These are phyloP conservation scores for Enteromius anoplus DNA, from an alignment of 2,797 vertebrate species.

Conservation along the genomic window DNA sequence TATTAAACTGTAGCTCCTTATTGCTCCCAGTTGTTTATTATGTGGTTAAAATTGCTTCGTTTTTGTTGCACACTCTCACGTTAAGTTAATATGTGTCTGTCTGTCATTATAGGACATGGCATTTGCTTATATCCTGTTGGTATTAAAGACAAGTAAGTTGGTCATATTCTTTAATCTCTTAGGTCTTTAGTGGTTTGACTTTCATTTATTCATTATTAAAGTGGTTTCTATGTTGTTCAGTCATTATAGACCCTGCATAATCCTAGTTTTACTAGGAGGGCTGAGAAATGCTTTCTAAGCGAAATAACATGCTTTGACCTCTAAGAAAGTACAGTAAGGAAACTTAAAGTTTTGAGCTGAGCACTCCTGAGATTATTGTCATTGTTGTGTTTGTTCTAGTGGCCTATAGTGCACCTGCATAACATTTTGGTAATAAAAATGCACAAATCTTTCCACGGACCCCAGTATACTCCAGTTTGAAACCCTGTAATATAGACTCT, in stretches of 20 bases:
- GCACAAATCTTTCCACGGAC: background rate
- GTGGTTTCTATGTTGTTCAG: conserved; percentile 5
- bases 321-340: background rate
- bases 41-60: conserved; percentile 42
- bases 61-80: conserved; percentile 47
- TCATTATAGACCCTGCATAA: background rate
- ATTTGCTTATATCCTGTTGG: conserved; percentile 50
- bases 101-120: conserved; percentile 45
- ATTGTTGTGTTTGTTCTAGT: background rate
- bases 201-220: conserved; percentile 58
- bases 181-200: conserved; percentile 53
- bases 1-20: conserved; percentile 1
- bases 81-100: conserved; percentile 45
- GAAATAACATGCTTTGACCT: background rate
- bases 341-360: background rate
- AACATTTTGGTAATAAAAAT: background rate
- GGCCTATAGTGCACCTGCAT: conserved; percentile 16
- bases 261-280: background rate
- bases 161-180: conserved; percentile 57
- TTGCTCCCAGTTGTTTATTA: conserved; percentile 26
- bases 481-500: background rate
- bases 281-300: conserved; percentile 18
- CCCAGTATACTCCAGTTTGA: background rate
- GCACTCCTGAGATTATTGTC: conserved; percentile 32
- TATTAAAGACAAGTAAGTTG: conserved; percentile 46